Conservation (phyloP, 2,888 invertebrate species). For the Hemistola chrysoprasaria region DNA sequence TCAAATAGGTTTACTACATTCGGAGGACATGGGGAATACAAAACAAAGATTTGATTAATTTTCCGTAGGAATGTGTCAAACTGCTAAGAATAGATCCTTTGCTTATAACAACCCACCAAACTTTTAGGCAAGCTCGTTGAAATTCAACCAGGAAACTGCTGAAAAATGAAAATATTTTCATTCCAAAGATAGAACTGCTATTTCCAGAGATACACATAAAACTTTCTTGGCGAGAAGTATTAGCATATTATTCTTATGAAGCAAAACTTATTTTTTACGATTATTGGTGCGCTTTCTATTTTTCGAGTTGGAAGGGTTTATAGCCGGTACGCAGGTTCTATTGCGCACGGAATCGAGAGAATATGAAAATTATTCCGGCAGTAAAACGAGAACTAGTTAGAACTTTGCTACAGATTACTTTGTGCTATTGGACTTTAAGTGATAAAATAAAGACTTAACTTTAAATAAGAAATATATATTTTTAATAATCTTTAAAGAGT, state of each 20-base stretch:
- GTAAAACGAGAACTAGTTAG: slow-evolving; percentile 7
- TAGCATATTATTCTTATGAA: slow-evolving; percentile 38
- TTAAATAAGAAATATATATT: no score
- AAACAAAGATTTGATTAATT: no score
- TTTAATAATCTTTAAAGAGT: no score
- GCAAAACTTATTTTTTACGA: slow-evolving; percentile 42
- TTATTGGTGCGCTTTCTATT: slow-evolving; percentile 30
- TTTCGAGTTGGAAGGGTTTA: slow-evolving; percentile 13
- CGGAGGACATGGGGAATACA: no score
- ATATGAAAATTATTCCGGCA: slow-evolving; percentile 7
- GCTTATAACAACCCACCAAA: neutral
- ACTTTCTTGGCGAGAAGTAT: slow-evolving; percentile 30
- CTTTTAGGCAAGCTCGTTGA: slow-evolving; percentile 4
- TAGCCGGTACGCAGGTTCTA: slow-evolving; percentile 8
- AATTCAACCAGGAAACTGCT: slow-evolving; percentile 14
- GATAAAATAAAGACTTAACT: neutral
- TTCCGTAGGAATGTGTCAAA: no score
- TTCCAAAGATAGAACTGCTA: slow-evolving; percentile 22
- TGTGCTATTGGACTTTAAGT: neutral
- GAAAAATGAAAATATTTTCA: slow-evolving; percentile 30
- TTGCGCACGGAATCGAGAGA: slow-evolving; percentile 2
- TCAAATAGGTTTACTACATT: no score
- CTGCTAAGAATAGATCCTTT: no score
- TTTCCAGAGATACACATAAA: slow-evolving; percentile 28
- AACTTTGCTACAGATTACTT: neutral